Base-by-base conservation (phyloP, 2,797 vertebrate species). In the Atherinosoma microstoma region DNA sequence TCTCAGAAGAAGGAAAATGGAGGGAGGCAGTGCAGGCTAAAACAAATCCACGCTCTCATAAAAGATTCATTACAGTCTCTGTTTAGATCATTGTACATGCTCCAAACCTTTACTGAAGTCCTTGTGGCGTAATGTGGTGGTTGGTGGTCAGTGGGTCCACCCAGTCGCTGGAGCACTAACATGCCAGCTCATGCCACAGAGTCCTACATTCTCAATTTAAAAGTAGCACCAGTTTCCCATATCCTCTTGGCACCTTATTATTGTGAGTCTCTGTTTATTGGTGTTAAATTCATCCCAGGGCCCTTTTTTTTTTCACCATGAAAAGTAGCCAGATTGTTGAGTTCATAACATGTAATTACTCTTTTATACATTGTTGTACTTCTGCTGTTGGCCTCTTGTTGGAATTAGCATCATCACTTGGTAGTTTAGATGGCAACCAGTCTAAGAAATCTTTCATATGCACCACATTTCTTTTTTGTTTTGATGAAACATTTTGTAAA, bases 81-180 rank as follows among this genome's bases (percentile, higher is more conserved):
- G 87, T 85, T 91, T 83, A 74, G 80, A 51, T 78, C 82, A 51
- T 87, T 78, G 80, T 49, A 32, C 68, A 57, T 18, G 24, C 51
- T 64, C 75, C 72, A 84, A 82, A 78, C 71, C 75, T 67, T 84
- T 35, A 27, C 70, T 67, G 22, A 75, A 68, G 74, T 78, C 83
- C 63, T 57, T 45, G 74, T 57, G 79, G 79, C n/a, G 65, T 70
- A 35, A 77, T 77, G 63, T 59, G 63, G 90, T 80, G 88, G 89
- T 89, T 87, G 89, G 84, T 87, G 90, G 89, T 92, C 89, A 91
- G 85, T 18, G 84, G 87, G 78, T 89, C 86, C 89, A 79, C 92
- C 91, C 91, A 90, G 84, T 79, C 34, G 38, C 78, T 80, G 82
- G 81, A 85, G 83, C 73, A 47, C 58, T 40, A 69, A 67, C 83